Base-by-base conservation (phyloP, 2,113 vertebrate genomes). In the Corapipo altera region DNA sequence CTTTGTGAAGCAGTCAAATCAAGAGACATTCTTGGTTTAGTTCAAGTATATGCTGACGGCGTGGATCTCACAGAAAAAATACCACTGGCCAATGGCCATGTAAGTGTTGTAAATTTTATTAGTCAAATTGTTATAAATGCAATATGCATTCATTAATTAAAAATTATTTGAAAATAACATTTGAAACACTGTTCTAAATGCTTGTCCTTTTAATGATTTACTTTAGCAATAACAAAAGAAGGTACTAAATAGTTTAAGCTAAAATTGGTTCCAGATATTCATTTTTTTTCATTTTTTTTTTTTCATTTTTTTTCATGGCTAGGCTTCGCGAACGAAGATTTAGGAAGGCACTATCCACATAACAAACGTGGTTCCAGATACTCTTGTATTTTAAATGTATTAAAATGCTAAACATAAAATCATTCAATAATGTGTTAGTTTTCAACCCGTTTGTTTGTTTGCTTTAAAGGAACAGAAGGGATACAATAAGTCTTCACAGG, bases 21-120 rank as follows among this genome's bases (percentile, higher is more conserved):
- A 67, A 97, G 98, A 57, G 99, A 99, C 91, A 98, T 99, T 93
- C 97, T 99, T 93, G 98, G 99, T 6, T 95, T 99, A 70, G 98
- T 99, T 76, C 99, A 99, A 97, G 98, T 99, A 6, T 99, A 99
- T 15, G 98, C 99, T 6, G 99, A 99, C 1, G 99, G 99, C 1
- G 98, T 98, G 94, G 99, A 99, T 93, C 98, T 99, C 44, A 99
- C 98, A 51, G 99, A 99, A 84, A 97, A 98, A 93, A 97, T 98
- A 87, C 98, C 98, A 0, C 98, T 99, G 81, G 97, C 98, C 94
- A 99, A 98, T 51, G 98, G 99, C 74, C 99, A 99, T 61, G 99
- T 99, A 98, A 99, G 99, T 97, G 37, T 54, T 57, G 27, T 32
- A 77, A 51, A 37, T 79, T 89, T 80, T 87, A 52, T 65, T 62